Evolutionary conservation across 1,140 invertebrate species (phyloP), one percentile per base, ranked within the genome.

Genomic region (Dermatophagoides farinae): DNA sequence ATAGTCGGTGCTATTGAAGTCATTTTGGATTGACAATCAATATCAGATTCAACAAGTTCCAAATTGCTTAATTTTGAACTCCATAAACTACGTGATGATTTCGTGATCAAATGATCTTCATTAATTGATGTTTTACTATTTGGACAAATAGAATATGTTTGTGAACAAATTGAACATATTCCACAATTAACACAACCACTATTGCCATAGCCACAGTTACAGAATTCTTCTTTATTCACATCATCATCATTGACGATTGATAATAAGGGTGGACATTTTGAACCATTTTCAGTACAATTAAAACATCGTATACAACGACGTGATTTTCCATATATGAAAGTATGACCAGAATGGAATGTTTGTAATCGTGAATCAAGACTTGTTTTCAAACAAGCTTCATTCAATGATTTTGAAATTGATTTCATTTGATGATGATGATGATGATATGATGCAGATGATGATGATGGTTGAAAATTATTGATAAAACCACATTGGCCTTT

Each of bases 401-500:
- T 31, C 2, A 8, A 31, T 31, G 41, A 43, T 43, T 31, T 31
- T 31, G 41, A 6, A 2, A 18, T 18, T 43, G 41, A 18, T 43
- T 43, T 43, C 10, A 16, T 18, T n/a, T n/a, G n/a, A n/a, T 43
- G 41, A 2, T 43, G 1, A 10, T 16, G 41, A 43, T 8, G 40
- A 43, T 31, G 31, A 43, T 5, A 43, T 43, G n/a, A 43, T 16
- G 41, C 5, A 2, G 41, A 43, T 31, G 31, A 43, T 43, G 1
- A n/a, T 18, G 1, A 50, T 50, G 47, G n/a, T n/a, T n/a, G n/a
- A n/a, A n/a, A n/a, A 11, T 50, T 41, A 62, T 62, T 46, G 67
- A 38, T 89, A 67, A 92, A 74, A 38, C 93, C 93, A 77, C 93
- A 98, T 69, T 97, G 93, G 11, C 90, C 91, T 70, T 93, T 91